These are phyloP conservation scores for Drosophila subobscura DNA, from an alignment of 1,140 invertebrate genomes.

Conservation along the genomic window DNA sequence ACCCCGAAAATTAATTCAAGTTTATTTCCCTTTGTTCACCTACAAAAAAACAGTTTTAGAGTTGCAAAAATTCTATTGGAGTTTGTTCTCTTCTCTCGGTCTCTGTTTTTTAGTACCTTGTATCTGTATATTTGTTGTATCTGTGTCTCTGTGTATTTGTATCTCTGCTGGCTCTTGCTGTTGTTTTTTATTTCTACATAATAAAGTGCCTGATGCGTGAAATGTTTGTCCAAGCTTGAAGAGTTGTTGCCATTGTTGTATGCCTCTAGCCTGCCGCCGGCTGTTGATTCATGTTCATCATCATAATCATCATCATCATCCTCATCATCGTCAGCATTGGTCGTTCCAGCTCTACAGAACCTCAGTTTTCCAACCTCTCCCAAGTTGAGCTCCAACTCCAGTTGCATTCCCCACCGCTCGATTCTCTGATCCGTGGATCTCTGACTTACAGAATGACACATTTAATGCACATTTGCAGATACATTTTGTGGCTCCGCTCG, in stretches of 20 bases:
- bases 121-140: constrained; percentile 49
- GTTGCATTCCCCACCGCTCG: constrained; percentile 49
- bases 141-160: constrained; percentile 45
- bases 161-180: constrained; percentile 25
- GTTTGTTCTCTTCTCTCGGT: constrained; percentile 10
- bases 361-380: constrained; percentile 47
- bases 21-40: constrained; percentile 48
- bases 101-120: constrained; percentile 35
- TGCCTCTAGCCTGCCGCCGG: constrained; percentile 44
- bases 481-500: constrained; percentile 45
- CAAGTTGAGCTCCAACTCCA: constrained; percentile 17
- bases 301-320: constrained; percentile 31
- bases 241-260: constrained; percentile 75
- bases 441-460: constrained; percentile 76
- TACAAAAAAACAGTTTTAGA: constrained; percentile 30
- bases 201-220: constrained; percentile 83
- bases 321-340: constrained; percentile 31
- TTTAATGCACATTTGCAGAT: constrained; percentile 82
- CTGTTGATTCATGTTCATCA: constrained; percentile 76
- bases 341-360: constrained; percentile 58
- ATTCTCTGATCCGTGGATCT: constrained; percentile 44
- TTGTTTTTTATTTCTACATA: constrained; percentile 72
- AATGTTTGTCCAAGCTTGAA: constrained; percentile 83
- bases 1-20: constrained; percentile 37
- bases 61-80: constrained; percentile 36